Evolutionary conservation across 2,113 vertebrate species (phyloP).

Genomic region (Semnornis frantzii): DNA sequence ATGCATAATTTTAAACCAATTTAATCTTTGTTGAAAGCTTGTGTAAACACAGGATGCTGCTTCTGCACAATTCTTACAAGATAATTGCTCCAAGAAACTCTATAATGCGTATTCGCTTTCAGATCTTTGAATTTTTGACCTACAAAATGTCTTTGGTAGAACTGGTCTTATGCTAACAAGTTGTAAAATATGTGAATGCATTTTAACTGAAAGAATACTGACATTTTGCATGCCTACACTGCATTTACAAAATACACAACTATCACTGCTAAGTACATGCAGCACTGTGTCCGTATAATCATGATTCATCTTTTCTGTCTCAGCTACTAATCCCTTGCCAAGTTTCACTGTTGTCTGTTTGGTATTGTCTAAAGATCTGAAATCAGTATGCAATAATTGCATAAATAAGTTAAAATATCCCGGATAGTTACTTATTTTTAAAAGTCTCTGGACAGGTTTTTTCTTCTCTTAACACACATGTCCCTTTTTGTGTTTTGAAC

Average conservation of each 20-base stretch:
- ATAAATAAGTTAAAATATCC: constrained; percentile 37
- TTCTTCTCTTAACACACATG: not conserved
- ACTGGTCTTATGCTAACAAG: not conserved
- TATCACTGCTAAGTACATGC: not conserved
- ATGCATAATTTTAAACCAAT: not conserved
- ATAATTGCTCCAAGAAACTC: not conserved
- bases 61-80: not conserved
- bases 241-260: not conserved
- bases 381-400: constrained; percentile 5
- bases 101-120: not conserved
- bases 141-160: not conserved
- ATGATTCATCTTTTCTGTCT: not conserved
- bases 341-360: constrained; percentile 7
- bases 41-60: not conserved
- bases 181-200: not conserved
- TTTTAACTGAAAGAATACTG: not conserved
- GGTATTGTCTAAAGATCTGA: not conserved
- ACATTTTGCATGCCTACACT: not conserved
- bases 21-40: not conserved
- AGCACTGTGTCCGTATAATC: accelerated
- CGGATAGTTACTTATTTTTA: constrained; percentile 20
- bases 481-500: not conserved
- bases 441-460: not conserved
- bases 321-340: not conserved
- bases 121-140: not conserved